Evolutionary conservation across 2,113 vertebrate species (phyloP).

Genomic region (Lepisosteus osseus): DNA sequence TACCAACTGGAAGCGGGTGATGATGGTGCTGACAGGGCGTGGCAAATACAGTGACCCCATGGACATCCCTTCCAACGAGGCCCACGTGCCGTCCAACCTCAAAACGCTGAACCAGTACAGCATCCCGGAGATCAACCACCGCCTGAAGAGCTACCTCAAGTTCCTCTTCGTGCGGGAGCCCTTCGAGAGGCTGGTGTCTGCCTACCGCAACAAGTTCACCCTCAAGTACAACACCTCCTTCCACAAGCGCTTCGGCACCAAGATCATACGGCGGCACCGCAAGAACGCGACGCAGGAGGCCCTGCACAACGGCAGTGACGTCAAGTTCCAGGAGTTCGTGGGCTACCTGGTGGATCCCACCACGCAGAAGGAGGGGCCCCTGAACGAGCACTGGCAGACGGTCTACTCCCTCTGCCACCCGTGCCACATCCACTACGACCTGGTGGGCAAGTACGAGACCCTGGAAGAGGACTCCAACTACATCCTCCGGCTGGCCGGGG

Average conservation of each 20-base stretch:
- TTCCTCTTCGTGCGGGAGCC: constrained; percentile 96
- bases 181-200: constrained; percentile 92
- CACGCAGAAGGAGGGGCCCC: constrained; percentile 87
- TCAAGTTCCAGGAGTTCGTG: constrained; percentile 90
- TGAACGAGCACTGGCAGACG: constrained; percentile 97
- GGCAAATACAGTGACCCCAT: constrained; percentile 94
- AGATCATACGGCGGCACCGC: constrained; percentile 88
- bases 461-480: constrained; percentile 92
- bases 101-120: constrained; percentile 96
- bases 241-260: constrained; percentile 94
- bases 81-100: constrained; percentile 88
- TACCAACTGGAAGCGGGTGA: constrained; percentile 97
- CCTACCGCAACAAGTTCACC: constrained; percentile 98
- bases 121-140: constrained; percentile 93
- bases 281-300: constrained; percentile 92
- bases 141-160: constrained; percentile 96
- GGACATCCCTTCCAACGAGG: constrained; percentile 93
- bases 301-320: constrained; percentile 76
- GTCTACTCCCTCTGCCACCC: constrained; percentile 93
- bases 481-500: constrained; percentile 80
- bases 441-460: constrained; percentile 95
- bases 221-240: constrained; percentile 97
- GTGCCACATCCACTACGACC: constrained; percentile 94
- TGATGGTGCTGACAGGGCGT: constrained; percentile 94
- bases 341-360: constrained; percentile 89